A percentile compares a stretch with the other conserved stretches of the same genome.
These are phyloP conservation scores for Microplitis demolitor DNA, from an alignment of 1,140 invertebrate genomes.

Conservation along the genomic window DNA sequence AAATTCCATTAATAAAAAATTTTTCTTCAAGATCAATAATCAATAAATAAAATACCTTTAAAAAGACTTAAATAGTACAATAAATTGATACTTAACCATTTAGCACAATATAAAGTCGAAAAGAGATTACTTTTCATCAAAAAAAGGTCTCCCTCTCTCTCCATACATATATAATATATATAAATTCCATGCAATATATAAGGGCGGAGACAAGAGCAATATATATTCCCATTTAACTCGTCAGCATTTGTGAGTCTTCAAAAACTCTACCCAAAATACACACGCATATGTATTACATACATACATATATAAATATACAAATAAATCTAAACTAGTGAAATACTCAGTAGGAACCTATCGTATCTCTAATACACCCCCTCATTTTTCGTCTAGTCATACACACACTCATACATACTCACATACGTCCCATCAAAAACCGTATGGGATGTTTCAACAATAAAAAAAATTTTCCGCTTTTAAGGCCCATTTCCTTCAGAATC, in stretches of 20 bases:
- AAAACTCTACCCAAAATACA: not conserved
- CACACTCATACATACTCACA: not conserved
- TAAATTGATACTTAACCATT: too few relatives aligned
- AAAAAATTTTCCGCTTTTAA: not conserved
- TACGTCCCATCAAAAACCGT: not conserved
- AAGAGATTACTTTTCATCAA: not conserved
- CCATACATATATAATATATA: too few relatives aligned
- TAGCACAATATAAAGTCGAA: not conserved
- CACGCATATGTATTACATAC: not conserved
- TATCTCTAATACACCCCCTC: not conserved
- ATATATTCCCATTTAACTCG: not conserved
- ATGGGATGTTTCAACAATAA: not conserved
- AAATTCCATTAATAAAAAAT: too few relatives aligned
- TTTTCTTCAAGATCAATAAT: too few relatives aligned
- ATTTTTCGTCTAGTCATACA: not conserved
- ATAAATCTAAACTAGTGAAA: too few relatives aligned
- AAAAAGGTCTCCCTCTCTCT: too few relatives aligned
- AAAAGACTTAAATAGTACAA: too few relatives aligned
- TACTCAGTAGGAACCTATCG: too few relatives aligned
- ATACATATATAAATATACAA: too few relatives aligned
- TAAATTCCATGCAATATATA: not conserved
- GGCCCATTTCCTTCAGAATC: constrained; percentile 1
- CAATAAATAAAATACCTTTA: too few relatives aligned
- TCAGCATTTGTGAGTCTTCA: not conserved
- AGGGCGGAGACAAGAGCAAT: not conserved